Evolutionary conservation across 2,888 invertebrate species (phyloP).

Genomic region (Caenorhabditis angaria): DNA sequence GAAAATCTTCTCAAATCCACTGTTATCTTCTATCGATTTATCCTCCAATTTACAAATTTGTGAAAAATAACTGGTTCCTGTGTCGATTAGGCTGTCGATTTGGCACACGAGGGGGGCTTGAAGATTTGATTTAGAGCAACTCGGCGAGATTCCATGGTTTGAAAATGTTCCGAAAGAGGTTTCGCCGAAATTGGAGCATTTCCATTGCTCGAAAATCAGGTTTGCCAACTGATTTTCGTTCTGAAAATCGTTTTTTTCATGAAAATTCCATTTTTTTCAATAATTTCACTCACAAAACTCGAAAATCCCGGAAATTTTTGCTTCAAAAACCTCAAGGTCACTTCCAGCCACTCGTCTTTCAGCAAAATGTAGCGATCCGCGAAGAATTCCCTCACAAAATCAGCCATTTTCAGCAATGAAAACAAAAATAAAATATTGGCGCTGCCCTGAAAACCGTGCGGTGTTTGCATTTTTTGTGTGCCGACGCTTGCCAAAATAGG

Average conservation of each 20-base stretch:
- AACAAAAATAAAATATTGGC: neutral
- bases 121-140: conserved; percentile 9
- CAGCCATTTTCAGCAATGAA: neutral
- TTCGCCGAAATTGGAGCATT: conserved; percentile 12
- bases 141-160: conserved; percentile 22
- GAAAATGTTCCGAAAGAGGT: conserved; percentile 25
- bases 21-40: conserved; percentile 18
- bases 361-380: conserved; percentile 28
- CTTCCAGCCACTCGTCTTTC: conserved; percentile 29
- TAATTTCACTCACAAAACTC: conserved; percentile 18
- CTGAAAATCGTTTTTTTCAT: conserved; percentile 16
- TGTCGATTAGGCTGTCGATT: conserved; percentile 28
- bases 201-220: conserved; percentile 39
- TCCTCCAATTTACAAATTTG: conserved; percentile 19
- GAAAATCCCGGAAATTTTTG: neutral
- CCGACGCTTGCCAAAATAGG: neutral
- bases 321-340: conserved; percentile 22
- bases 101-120: conserved; percentile 29
- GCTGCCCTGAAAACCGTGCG: neutral
- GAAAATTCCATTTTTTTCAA: neutral
- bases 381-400: conserved; percentile 24
- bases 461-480: neutral
- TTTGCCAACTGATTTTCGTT: conserved; percentile 21
- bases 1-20: conserved; percentile 34
- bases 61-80: conserved; percentile 26